These are phyloP conservation scores for Danio albolineatus DNA, from an alignment of 2,797 vertebrate species.

Conservation along the genomic window DNA sequence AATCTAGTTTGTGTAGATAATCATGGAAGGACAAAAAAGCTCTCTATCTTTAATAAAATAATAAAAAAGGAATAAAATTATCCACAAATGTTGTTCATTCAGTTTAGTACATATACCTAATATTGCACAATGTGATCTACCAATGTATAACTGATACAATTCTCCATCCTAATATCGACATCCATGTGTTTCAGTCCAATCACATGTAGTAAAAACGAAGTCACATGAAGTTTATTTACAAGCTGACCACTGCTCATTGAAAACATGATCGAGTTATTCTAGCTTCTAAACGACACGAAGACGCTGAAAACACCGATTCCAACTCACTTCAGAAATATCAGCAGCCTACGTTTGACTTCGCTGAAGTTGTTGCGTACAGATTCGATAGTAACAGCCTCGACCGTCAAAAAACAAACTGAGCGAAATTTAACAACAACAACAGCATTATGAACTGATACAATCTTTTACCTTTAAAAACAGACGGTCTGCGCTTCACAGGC, in stretches of 20 bases:
- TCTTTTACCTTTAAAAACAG: slow-evolving; percentile 47
- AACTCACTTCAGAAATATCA: background rate
- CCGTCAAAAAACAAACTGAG: background rate
- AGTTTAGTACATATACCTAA: background rate
- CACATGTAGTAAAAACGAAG: background rate
- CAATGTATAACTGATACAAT: background rate
- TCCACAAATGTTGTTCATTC: background rate
- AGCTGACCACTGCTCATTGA: background rate
- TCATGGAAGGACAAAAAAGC: background rate
- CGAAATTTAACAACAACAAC: background rate
- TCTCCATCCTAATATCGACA: background rate
- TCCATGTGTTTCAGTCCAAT: background rate
- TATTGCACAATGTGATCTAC: background rate
- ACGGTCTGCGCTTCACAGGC: slow-evolving; percentile 35
- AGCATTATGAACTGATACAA: background rate
- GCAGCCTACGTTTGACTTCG: background rate
- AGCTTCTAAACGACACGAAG: background rate
- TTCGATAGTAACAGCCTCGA: background rate
- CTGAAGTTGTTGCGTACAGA: background rate
- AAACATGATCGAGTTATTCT: background rate
- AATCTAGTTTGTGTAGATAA: no score
- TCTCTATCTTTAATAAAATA: no score
- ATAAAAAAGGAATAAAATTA: no score
- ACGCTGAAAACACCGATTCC: background rate
- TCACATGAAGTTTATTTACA: background rate